Percentiles rank a stretch among this genome's conserved stretches.
These are phyloP conservation scores for Eulithis prunata DNA, from an alignment of 2,888 invertebrate genomes.

Conservation along the genomic window DNA sequence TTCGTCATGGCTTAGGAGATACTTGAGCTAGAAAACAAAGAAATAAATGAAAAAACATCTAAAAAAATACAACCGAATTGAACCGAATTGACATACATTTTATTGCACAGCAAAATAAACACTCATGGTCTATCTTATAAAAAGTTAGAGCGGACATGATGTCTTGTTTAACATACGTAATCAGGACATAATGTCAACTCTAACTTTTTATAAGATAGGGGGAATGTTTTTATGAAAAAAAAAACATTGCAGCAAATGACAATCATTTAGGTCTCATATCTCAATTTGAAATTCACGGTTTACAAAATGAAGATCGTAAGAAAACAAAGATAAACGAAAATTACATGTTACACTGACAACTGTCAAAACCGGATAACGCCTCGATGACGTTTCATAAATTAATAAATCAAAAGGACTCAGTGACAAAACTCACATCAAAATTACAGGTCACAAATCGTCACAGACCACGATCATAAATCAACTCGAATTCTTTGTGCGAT, in stretches of 20 bases:
- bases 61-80: no score
- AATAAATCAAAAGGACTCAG: constrained; percentile 79
- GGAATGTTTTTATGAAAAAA: no score
- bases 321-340: constrained; percentile 51
- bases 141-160: no score
- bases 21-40: no score
- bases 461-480: constrained; percentile 78
- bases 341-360: constrained; percentile 65
- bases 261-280: constrained; percentile 6
- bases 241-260: not conserved
- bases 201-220: no score
- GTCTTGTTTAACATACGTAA: no score
- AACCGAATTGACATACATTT: no score
- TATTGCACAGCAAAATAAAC: no score
- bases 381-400: constrained; percentile 61
- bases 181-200: no score
- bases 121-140: no score
- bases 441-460: constrained; percentile 84
- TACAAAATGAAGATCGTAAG: constrained; percentile 45
- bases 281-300: constrained; percentile 41
- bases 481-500: constrained; percentile 74
- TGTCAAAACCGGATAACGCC: constrained; percentile 74
- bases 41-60: no score
- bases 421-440: constrained; percentile 81
- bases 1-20: no score